phyloP scores from a whole-genome alignment of 1,140 invertebrate genomes.

The Bombus polaris region DNA sequence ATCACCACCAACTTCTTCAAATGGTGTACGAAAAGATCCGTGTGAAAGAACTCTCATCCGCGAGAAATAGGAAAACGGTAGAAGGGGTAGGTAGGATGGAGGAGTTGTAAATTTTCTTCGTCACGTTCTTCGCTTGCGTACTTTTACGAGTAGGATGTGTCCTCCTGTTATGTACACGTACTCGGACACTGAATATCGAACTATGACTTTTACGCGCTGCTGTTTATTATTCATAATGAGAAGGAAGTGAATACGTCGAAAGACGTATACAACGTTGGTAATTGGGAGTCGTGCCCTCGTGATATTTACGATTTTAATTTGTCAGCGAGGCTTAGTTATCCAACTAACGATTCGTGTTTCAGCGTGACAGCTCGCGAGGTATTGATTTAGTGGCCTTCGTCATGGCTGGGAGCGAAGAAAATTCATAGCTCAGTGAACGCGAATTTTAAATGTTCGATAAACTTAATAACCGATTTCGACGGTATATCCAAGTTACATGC shows the following conservation, averaged over 20 bases:
- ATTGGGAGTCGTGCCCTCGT: background rate
- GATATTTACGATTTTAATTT: background rate
- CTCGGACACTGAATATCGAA: background rate
- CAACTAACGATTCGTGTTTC: background rate
- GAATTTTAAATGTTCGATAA: no score
- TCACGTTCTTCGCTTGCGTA: background rate
- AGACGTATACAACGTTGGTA: background rate
- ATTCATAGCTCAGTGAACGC: background rate
- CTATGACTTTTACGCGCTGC: background rate
- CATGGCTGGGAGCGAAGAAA: background rate
- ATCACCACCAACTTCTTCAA: no score
- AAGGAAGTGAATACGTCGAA: background rate
- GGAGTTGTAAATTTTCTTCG: conserved; percentile 1
- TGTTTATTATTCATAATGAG: background rate
- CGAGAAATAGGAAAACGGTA: background rate
- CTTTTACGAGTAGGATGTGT: background rate
- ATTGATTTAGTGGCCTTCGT: background rate
- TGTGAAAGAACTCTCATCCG: background rate
- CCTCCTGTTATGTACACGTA: background rate
- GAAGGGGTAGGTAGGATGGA: background rate
- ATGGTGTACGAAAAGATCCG: no score
- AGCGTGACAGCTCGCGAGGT: background rate
- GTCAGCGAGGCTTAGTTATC: background rate
- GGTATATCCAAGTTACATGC: no score
- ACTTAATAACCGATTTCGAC: no score